Conservation (phyloP, 1,140 invertebrate genomes). For the Schlechtendalia chinensis region DNA sequence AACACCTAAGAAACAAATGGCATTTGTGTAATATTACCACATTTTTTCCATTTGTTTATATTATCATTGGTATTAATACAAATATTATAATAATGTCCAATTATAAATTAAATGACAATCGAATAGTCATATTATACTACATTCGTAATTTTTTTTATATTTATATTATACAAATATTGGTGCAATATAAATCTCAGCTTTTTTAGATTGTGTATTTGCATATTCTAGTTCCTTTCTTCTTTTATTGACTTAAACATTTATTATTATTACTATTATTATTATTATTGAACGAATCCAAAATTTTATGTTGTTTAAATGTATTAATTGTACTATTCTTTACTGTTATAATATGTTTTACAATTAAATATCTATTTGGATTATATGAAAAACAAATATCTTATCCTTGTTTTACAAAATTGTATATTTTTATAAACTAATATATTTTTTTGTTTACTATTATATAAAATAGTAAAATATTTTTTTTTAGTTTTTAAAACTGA, state of each 20-base stretch:
- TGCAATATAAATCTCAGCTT: conserved; percentile 42
- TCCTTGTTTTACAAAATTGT: background rate
- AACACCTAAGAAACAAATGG: conserved; percentile 53
- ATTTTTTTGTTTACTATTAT: background rate
- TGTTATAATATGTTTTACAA: background rate
- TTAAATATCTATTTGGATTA: background rate
- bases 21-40: conserved; percentile 28
- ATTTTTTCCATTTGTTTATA: background rate
- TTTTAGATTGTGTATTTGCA: conserved; percentile 39
- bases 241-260: conserved; percentile 43
- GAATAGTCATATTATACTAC: background rate
- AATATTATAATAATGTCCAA: background rate
- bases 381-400: background rate
- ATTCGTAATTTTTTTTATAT: conserved; percentile 7
- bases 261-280: conserved; percentile 40
- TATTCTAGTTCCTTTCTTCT: conserved; percentile 42
- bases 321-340: conserved; percentile 6
- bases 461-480: background rate
- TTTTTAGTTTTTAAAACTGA: background rate
- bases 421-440: conserved; percentile 27
- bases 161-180: background rate
- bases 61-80: background rate
- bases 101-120: conserved; percentile 41
- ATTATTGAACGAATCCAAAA: conserved; percentile 5
- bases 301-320: background rate